phyloP scores from a whole-genome alignment of 1,140 invertebrate species.

The Akabosia matsudoensis region DNA sequence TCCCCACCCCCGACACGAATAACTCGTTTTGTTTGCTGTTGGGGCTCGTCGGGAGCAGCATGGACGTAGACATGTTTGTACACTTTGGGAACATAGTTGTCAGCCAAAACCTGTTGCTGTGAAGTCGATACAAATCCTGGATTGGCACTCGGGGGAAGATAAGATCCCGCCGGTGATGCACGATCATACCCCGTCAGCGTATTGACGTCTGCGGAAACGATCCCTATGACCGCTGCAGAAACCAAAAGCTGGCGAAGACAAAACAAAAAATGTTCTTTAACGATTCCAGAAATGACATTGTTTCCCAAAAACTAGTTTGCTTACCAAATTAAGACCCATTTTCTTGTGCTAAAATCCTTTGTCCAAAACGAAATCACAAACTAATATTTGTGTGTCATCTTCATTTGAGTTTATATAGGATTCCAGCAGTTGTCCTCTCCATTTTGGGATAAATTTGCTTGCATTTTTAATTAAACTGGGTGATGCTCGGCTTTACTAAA shows the following conservation, averaged over 20 bases:
- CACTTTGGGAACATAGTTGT: background rate
- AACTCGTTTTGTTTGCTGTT: background rate
- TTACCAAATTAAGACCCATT: no score
- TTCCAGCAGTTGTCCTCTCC: background rate
- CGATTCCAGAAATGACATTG: no score
- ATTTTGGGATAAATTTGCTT: background rate
- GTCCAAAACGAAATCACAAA: no score
- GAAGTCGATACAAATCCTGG: background rate
- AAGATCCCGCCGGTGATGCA: background rate
- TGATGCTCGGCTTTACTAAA: no score
- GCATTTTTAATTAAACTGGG: background rate
- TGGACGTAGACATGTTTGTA: background rate
- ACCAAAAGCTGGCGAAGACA: no score
- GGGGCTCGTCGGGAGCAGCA: conserved; percentile 3
- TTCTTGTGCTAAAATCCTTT: no score
- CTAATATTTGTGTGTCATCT: background rate
- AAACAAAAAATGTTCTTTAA: no score
- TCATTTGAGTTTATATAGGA: background rate
- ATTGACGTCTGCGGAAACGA: background rate
- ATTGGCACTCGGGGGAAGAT: background rate
- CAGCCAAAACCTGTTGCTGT: background rate
- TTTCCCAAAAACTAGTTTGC: no score
- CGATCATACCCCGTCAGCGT: background rate
- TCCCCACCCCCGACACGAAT: background rate
- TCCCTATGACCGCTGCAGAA: background rate